Evolutionary conservation across 2,888 invertebrate species (phyloP), one percentile per base, ranked within the genome.

Genomic region (Exephanes ischioxanthus): DNA sequence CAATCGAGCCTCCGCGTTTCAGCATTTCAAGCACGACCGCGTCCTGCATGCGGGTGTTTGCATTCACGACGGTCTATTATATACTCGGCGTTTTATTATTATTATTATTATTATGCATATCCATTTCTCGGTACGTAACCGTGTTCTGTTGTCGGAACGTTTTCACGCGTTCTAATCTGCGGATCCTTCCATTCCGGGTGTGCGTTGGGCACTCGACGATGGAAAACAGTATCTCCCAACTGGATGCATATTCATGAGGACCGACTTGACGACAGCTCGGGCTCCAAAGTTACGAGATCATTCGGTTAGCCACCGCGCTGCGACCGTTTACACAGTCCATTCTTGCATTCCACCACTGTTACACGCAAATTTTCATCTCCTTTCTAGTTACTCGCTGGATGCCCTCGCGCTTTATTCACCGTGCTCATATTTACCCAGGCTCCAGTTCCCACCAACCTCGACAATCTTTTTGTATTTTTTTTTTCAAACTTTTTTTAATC

Each of bases 211-310:
- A 37, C 45, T 7, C 61, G 22, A 9, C 41, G 14, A 72, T 55
- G 67, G 45, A 67, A 73, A 78, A 33, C 67, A 61, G 67, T 51
- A 58, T 73, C 41, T 58, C 68, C 55, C 48, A 48, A 53, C 41
- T 33, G 61, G 53, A 83, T 83, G 78, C 67, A 83, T 83, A 83
- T 83, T 83, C 78, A 83, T 83, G 73, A 78, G 73, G 26, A 37
- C 14, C 67, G 83, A 67, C 67, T 71, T 51, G 73, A 68, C 72
- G 83, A 73, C 51, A 63, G 55, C 78, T 77, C 66, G 3, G 48
- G 75, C 61, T 51, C 48, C 19, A 58, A 78, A 83, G 83, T 83
- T 83, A 78, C 78, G 83, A 19, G 83, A 78, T 78, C 72, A 73
- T 78, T 83, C 78, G 55, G 41, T 48, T 22, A 51, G 41, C 67